Conservation (phyloP, 2,113 vertebrate genomes). For the Colistium nudipinnis region DNA sequence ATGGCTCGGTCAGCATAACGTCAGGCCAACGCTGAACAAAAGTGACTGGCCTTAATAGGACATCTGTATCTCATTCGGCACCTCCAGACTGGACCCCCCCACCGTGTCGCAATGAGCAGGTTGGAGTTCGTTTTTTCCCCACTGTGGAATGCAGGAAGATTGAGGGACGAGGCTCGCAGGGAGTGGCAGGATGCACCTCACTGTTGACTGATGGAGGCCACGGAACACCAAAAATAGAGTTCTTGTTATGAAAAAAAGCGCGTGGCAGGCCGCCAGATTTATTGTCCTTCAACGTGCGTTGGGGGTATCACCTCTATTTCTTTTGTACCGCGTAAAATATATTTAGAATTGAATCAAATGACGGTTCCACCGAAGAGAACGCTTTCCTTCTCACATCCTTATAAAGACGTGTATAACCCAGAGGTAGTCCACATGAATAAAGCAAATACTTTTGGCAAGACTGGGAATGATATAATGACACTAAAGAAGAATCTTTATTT, state of each 20-base stretch:
- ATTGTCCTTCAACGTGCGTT: neutral
- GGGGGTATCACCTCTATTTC: too few species aligned
- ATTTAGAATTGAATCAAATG: neutral
- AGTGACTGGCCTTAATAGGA: conserved; percentile 26
- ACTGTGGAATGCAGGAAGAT: conserved; percentile 60
- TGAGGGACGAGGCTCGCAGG: conserved; percentile 25
- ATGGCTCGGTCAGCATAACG: conserved; percentile 3
- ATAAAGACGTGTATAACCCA: neutral
- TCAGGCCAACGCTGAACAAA: conserved; percentile 16
- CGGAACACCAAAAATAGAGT: conserved; percentile 28
- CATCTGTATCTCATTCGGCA: conserved; percentile 59
- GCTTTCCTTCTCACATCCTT: neutral
- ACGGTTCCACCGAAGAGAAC: neutral
- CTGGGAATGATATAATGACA: neutral
- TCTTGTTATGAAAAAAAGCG: neutral
- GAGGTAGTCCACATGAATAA: neutral
- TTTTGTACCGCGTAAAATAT: neutral
- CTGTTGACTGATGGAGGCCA: conserved; percentile 51
- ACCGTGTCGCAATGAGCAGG: conserved; percentile 47
- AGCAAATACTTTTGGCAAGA: too few species aligned
- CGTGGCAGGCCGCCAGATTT: neutral
- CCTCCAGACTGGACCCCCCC: conserved; percentile 46
- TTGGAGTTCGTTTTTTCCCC: conserved; percentile 33
- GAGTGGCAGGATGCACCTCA: conserved; percentile 56
- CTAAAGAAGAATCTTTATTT: neutral